Percentiles rank a stretch among this genome's conserved stretches.
These are phyloP conservation scores for Channa striata DNA, from an alignment of 2,797 vertebrate species.

Conservation along the genomic window DNA sequence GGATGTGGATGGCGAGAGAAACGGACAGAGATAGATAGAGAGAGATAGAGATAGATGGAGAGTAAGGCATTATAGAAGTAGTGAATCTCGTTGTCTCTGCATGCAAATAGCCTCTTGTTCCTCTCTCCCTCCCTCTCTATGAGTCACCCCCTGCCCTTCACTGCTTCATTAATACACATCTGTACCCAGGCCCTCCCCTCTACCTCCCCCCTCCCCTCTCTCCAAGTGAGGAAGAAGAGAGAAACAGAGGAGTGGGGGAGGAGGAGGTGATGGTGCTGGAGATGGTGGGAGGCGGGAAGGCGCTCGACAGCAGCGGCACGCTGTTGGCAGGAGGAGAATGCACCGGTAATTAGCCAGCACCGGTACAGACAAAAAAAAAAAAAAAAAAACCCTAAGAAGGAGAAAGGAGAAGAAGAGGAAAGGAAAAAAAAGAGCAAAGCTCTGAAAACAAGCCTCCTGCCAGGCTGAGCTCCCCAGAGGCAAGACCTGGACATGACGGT, in stretches of 20 bases:
- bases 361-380: conserved; percentile 79
- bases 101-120: conserved; percentile 80
- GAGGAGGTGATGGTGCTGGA: conserved; percentile 30
- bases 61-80: conserved; percentile 65
- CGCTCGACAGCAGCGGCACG: conserved; percentile 74
- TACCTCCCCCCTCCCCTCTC: conserved; percentile 55
- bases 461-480: conserved; percentile 80
- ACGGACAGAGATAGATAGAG: conserved; percentile 49
- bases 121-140: conserved; percentile 50
- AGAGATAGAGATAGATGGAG: conserved; percentile 28
- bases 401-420: conserved; percentile 67
- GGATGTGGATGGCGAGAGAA: conserved; percentile 56
- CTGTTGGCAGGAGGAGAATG: conserved; percentile 82
- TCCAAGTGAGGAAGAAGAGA: conserved; percentile 70
- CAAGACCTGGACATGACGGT: conserved; percentile 82
- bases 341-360: conserved; percentile 86
- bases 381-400: conserved; percentile 67
- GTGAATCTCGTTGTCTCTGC: conserved; percentile 78
- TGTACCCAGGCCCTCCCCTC: conserved; percentile 72
- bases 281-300: conserved; percentile 41
- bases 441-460: conserved; percentile 83
- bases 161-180: conserved; percentile 87
- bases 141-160: conserved; percentile 87
- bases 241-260: conserved; percentile 66
- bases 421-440: conserved; percentile 68